A percentile compares a stretch with the other conserved stretches of the same genome.
These are phyloP conservation scores for Xenus cinereus DNA, from an alignment of 2,113 vertebrate species.

Conservation along the genomic window DNA sequence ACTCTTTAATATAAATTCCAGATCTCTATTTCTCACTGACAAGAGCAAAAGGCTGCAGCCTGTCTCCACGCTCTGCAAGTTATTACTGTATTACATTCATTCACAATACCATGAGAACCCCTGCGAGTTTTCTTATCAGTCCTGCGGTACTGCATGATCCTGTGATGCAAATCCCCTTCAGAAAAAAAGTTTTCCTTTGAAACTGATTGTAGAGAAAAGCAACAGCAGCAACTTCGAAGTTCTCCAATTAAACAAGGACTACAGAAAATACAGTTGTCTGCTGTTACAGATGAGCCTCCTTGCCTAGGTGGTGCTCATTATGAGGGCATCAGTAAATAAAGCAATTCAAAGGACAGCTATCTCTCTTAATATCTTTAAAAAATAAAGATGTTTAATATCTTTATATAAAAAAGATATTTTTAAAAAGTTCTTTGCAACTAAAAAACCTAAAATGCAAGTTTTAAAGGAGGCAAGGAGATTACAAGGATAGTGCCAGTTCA, in stretches of 20 bases:
- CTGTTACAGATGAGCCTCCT: background rate
- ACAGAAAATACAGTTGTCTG: background rate
- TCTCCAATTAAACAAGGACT: background rate
- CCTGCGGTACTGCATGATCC: background rate
- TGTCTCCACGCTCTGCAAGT: background rate
- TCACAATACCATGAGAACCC: background rate
- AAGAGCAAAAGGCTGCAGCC: background rate
- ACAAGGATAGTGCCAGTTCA: background rate
- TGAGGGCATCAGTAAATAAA: background rate
- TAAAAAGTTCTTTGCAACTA: background rate
- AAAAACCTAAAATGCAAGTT: background rate
- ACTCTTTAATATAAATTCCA: background rate
- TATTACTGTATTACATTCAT: background rate
- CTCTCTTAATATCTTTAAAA: background rate
- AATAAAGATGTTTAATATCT: background rate
- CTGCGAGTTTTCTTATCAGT: background rate
- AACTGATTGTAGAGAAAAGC: background rate
- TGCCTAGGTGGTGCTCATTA: background rate
- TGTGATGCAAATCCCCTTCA: background rate
- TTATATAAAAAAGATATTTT: background rate
- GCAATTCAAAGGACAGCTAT: background rate
- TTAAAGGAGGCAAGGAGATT: background rate
- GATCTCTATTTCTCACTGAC: background rate
- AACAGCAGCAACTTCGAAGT: background rate
- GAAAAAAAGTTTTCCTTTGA: background rate